A percentile compares a stretch with the other conserved stretches of the same genome.
These are phyloP conservation scores for Mungos mungo DNA, from an alignment of 2,113 vertebrate species.

Conservation along the genomic window DNA sequence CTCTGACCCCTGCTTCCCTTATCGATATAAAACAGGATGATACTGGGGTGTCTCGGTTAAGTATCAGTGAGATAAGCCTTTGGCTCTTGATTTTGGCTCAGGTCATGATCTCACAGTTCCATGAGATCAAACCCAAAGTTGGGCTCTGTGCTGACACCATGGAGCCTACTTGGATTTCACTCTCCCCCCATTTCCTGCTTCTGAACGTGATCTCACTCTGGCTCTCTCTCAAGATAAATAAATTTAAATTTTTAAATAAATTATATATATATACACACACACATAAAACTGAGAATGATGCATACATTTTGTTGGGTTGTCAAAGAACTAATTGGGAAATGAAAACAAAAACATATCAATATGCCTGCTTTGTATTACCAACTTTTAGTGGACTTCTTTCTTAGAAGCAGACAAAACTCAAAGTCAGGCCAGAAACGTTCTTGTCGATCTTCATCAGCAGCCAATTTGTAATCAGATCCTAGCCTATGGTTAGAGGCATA, in stretches of 20 bases:
- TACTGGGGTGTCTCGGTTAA: background rate
- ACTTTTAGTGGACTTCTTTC: conserved; percentile 7
- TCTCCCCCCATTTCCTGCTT: no score
- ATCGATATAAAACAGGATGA: background rate
- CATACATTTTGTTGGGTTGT: background rate
- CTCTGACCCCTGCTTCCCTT: background rate
- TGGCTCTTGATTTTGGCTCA: no score
- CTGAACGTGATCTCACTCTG: no score
- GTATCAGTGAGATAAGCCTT: no score
- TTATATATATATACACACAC: no score
- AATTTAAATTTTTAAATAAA: no score
- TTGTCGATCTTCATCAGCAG: background rate
- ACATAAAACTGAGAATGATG: no score
- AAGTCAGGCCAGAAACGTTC: background rate
- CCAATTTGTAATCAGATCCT: background rate
- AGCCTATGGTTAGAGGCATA: background rate
- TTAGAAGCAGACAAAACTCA: background rate
- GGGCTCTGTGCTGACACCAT: no score
- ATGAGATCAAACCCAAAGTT: no score
- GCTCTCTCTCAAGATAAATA: no score
- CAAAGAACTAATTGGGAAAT: background rate
- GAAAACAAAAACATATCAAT: background rate
- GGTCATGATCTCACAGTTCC: no score
- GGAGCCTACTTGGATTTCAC: no score
- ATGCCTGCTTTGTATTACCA: background rate